Percentiles rank a stretch among this genome's conserved stretches.
Conservation (phyloP, 2,113 vertebrate species). For the Eulemur macaco region DNA sequence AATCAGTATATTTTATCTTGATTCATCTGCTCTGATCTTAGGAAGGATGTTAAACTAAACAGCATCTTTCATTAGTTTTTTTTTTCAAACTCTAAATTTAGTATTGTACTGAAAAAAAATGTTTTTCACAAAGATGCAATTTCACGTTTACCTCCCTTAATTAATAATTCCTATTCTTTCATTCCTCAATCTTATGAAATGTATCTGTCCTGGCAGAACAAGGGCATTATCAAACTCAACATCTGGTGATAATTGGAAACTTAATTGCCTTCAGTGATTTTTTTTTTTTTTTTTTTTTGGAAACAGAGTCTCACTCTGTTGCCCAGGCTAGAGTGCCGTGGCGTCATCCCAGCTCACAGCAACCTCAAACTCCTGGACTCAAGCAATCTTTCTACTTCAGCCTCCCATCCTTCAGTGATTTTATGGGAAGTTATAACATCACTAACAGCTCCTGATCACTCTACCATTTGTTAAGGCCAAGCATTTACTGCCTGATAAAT, state of each 20-base stretch:
- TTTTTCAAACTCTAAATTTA: not conserved
- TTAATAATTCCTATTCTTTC: not conserved
- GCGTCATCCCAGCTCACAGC: too few species aligned
- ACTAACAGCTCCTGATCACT: not conserved
- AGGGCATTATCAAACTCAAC: not conserved
- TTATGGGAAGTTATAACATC: not conserved
- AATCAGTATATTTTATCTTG: not conserved
- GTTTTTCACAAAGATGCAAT: not conserved
- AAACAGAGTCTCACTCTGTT: too few species aligned
- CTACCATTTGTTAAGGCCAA: not conserved
- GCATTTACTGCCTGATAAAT: not conserved
- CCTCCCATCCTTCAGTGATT: not conserved
- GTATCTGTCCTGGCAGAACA: not conserved
- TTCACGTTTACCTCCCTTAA: constrained; percentile 38
- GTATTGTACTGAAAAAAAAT: not conserved
- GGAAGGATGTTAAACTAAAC: constrained; percentile 53
- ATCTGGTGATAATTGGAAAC: not conserved
- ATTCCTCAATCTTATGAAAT: not conserved
- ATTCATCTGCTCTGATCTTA: constrained; percentile 47
- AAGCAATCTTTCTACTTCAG: too few species aligned
- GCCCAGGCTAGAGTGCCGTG: too few species aligned
- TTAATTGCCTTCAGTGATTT: not conserved
- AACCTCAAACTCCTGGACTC: too few species aligned
- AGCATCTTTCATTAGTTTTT: not conserved
- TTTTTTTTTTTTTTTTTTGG: not conserved